These are phyloP conservation scores for Columbina picui DNA, from an alignment of 2,113 vertebrate genomes.

Conservation along the genomic window DNA sequence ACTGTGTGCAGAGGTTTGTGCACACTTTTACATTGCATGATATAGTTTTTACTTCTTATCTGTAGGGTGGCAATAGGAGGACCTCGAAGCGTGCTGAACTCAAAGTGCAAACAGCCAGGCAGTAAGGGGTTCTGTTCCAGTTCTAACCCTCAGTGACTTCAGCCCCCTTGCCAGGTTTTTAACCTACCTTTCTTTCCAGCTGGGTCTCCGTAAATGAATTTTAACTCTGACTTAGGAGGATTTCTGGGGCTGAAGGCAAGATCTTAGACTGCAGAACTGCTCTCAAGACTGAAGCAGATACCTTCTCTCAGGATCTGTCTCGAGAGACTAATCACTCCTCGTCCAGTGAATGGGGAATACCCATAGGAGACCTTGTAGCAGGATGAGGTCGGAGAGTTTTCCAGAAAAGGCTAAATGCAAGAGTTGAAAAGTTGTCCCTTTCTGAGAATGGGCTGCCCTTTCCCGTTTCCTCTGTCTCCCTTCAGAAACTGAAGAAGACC, in stretches of 20 bases:
- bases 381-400: constrained; percentile 56
- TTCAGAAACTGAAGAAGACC: constrained; percentile 23
- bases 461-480: constrained; percentile 14
- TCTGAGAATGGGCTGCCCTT: constrained; percentile 61
- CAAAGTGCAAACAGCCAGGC: background rate
- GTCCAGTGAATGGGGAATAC: constrained; percentile 42
- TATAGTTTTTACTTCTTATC: background rate
- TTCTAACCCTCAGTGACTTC: background rate
- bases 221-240: background rate
- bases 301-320: background rate
- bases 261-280: background rate
- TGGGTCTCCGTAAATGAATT: background rate
- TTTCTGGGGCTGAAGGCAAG: background rate
- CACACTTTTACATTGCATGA: background rate
- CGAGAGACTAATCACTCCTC: background rate
- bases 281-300: background rate
- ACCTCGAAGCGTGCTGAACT: background rate
- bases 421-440: constrained; percentile 16
- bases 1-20: accelerated
- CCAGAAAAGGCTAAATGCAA: constrained; percentile 43
- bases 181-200: background rate
- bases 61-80: background rate
- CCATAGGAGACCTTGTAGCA: constrained; percentile 30
- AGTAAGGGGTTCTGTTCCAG: background rate
- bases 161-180: background rate